Conservation (phyloP, 2,113 vertebrate genomes). For the Sminthopsis crassicaudata region DNA sequence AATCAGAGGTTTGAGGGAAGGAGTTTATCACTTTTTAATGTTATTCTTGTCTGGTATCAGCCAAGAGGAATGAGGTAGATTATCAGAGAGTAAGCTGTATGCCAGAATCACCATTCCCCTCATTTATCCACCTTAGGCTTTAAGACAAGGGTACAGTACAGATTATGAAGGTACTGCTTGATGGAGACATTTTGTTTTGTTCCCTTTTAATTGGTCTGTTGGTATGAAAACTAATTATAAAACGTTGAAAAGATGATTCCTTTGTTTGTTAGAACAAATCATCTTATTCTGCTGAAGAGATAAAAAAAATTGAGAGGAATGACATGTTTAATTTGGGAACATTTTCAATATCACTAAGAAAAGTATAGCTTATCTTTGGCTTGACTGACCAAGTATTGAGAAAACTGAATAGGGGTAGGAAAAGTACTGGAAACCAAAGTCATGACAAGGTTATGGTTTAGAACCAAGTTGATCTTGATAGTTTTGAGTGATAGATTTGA, state of each 20-base stretch:
- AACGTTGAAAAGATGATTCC: slow-evolving; percentile 67
- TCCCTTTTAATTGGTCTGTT: slow-evolving; percentile 80
- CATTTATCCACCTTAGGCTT: slow-evolving; percentile 85
- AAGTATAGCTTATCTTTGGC: slow-evolving; percentile 61
- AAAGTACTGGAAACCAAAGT: slow-evolving; percentile 78
- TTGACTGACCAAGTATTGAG: slow-evolving; percentile 74
- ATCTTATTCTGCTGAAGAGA: slow-evolving; percentile 72
- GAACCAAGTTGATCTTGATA: slow-evolving; percentile 48
- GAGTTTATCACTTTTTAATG: slow-evolving; percentile 88
- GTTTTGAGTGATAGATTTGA: not conserved
- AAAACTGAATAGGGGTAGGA: slow-evolving; percentile 73
- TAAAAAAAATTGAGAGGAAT: slow-evolving; percentile 66
- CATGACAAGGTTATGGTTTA: slow-evolving; percentile 73
- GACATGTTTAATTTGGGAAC: slow-evolving; percentile 73
- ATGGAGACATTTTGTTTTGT: slow-evolving; percentile 78
- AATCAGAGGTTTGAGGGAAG: slow-evolving; percentile 84
- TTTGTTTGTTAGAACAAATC: slow-evolving; percentile 75
- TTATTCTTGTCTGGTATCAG: slow-evolving; percentile 86
- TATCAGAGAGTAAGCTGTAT: slow-evolving; percentile 85
- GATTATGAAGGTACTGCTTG: slow-evolving; percentile 78
- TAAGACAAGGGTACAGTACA: slow-evolving; percentile 65
- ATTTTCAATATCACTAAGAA: slow-evolving; percentile 69
- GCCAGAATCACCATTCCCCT: slow-evolving; percentile 83
- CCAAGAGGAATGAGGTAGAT: slow-evolving; percentile 87
- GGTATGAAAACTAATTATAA: slow-evolving; percentile 80